Evolutionary conservation across 2,113 vertebrate genomes (phyloP), one percentile per base, ranked within the genome.

Genomic region (Corythornis madagascariensis): DNA sequence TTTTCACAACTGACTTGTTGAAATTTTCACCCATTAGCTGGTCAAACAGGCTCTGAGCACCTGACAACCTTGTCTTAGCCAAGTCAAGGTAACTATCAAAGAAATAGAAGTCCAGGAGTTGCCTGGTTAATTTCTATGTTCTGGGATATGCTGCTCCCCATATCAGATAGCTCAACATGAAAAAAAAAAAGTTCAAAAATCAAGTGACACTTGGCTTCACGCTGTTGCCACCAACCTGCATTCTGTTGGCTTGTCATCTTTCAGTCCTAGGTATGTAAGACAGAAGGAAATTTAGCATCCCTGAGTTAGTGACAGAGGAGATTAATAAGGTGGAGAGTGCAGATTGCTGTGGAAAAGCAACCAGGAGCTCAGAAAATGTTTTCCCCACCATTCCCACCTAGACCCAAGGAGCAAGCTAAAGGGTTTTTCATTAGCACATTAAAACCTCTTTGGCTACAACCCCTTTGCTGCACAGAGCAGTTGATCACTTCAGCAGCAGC

Each of bases 1-100:
- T 85, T 76, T 92, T 86, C 69, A 69, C n/a, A 83, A 90, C 71
- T 67, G 78, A 85, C 31, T 63, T 87, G 42, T 78, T 88, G 52
- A 73, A 94, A 66, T 59, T 40, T 81, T 64, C 19, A 73, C 31
- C 38, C 33, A 43, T 86, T 29, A 82, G 40, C 78, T 1, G 2
- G 72, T 72, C 35, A 10, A 84, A 75, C 17, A 5, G 26, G 21
- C 50, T 35, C 38, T 76, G 65, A 85, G 66, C 55, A 67, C 53
- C 66, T 95, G 72, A 93, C 84, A 93, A 77, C 50, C 24, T 47
- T 63, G 43, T 14, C 70, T 47, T 20, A 63, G 61, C 55, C 63
- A 88, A 86, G 57, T 52, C 75, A 75, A 94, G 90, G 59, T 67
- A 88, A 81, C 69, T 9, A 10, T 69, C 73, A 84, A 86, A 77